phyloP scores from a whole-genome alignment of 2,113 vertebrate species.

The Pelmatolapia mariae region DNA sequence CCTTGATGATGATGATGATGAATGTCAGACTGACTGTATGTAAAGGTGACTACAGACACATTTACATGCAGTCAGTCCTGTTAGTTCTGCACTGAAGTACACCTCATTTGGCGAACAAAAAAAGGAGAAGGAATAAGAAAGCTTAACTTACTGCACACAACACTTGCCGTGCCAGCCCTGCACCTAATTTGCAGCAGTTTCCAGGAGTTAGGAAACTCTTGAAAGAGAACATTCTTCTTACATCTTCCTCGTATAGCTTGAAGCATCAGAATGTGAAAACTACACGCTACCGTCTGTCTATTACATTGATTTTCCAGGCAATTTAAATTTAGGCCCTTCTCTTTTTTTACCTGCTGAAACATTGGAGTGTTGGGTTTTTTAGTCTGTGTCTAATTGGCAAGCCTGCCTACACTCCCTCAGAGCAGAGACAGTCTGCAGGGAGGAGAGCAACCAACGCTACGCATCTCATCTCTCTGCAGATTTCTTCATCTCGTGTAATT shows the following conservation, averaged over 20 bases:
- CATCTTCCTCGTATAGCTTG: constrained; percentile 18
- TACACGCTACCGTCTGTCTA: background rate
- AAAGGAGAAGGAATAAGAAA: background rate
- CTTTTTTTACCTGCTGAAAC: constrained; percentile 52
- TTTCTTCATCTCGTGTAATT: constrained; percentile 61
- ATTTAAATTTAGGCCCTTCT: constrained; percentile 39
- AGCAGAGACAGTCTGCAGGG: constrained; percentile 44
- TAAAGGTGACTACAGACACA: background rate
- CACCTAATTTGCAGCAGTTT: constrained; percentile 42
- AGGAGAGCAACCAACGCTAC: constrained; percentile 4
- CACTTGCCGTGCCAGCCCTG: background rate
- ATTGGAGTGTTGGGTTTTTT: constrained; percentile 28
- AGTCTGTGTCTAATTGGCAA: constrained; percentile 59
- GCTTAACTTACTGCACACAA: background rate
- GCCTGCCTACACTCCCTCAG: constrained; percentile 37
- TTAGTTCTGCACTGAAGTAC: background rate
- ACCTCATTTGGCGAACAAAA: background rate
- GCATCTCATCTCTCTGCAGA: constrained; percentile 48
- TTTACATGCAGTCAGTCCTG: background rate
- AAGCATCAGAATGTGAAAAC: constrained; percentile 20
- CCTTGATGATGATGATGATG: background rate
- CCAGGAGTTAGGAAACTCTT: constrained; percentile 41
- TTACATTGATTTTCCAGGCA: constrained; percentile 24
- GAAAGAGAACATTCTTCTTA: constrained; percentile 33
- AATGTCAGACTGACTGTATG: background rate